These are phyloP conservation scores for Procambarus virginalis DNA, from an alignment of 1,140 invertebrate genomes.

Conservation along the genomic window DNA sequence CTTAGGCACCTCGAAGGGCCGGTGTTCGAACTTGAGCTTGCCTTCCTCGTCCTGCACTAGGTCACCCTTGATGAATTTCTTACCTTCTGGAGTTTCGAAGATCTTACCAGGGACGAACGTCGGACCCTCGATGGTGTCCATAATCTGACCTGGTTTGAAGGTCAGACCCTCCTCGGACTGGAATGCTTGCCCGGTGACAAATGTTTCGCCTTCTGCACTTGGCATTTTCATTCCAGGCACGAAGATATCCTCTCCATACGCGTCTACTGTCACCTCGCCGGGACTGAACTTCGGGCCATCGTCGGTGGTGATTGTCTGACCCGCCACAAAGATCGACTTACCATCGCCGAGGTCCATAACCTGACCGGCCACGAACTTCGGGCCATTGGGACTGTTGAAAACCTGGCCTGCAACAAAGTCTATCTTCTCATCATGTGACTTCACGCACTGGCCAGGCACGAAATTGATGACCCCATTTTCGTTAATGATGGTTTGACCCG, in stretches of 20 bases:
- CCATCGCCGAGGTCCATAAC: constrained; percentile 80
- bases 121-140: constrained; percentile 68
- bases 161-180: constrained; percentile 77
- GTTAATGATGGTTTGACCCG: constrained; percentile 70
- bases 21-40: constrained; percentile 59
- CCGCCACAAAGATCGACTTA: constrained; percentile 75
- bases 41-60: constrained; percentile 59
- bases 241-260: constrained; percentile 77
- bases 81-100: constrained; percentile 64
- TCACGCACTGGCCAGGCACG: constrained; percentile 68
- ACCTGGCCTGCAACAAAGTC: constrained; percentile 76
- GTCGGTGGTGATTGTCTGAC: constrained; percentile 79
- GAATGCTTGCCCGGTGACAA: constrained; percentile 83
- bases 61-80: constrained; percentile 70
- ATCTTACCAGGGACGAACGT: constrained; percentile 67
- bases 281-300: constrained; percentile 83
- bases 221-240: constrained; percentile 81
- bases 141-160: constrained; percentile 79
- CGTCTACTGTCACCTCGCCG: constrained; percentile 74
- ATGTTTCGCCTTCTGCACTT: constrained; percentile 78
- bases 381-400: constrained; percentile 80
- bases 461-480: constrained; percentile 65
- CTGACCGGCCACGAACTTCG: constrained; percentile 83
- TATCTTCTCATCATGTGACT: constrained; percentile 46
- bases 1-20: constrained; percentile 47